phyloP scores from a whole-genome alignment of 1,140 invertebrate genomes.

The Drosophila bocqueti region DNA sequence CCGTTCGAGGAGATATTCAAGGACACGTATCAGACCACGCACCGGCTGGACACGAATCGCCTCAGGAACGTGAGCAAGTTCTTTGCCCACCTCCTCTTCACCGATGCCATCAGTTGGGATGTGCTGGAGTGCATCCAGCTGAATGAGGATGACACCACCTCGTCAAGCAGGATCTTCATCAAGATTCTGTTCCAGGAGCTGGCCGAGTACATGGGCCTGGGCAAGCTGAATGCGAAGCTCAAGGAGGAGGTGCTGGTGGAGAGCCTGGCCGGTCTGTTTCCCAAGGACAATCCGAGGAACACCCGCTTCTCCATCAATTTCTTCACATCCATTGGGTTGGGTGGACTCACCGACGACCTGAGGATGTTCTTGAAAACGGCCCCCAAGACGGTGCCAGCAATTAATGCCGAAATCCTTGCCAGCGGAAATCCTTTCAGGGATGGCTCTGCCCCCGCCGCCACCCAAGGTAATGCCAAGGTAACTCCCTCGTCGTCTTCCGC shows the following conservation, averaged over 20 bases:
- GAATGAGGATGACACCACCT: slow-evolving; percentile 99
- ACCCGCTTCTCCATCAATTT: slow-evolving; percentile 99
- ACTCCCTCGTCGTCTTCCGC: slow-evolving; percentile 8
- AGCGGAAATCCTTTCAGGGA: slow-evolving; percentile 62
- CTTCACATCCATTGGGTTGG: slow-evolving; percentile 99
- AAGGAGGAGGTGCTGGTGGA: slow-evolving; percentile 94
- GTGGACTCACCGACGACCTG: slow-evolving; percentile 97
- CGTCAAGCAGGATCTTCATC: slow-evolving; percentile 98
- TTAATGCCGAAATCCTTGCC: slow-evolving; percentile 73
- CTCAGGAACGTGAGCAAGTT: slow-evolving; percentile 99
- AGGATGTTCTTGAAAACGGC: slow-evolving; percentile 95
- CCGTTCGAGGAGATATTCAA: slow-evolving; percentile 98
- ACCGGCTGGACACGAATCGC: slow-evolving; percentile 98
- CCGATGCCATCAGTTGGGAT: slow-evolving; percentile 98
- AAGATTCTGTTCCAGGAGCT: slow-evolving; percentile 99
- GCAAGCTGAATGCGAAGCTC: slow-evolving; percentile 95
- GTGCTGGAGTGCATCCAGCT: slow-evolving; percentile 95
- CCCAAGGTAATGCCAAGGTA: background rate
- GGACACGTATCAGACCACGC: slow-evolving; percentile 97
- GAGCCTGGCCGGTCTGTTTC: slow-evolving; percentile 97
- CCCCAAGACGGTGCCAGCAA: slow-evolving; percentile 87
- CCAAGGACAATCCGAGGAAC: slow-evolving; percentile 97
- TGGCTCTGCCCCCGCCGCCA: slow-evolving; percentile 22
- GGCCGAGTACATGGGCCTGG: slow-evolving; percentile 97
- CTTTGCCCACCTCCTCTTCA: slow-evolving; percentile 98